Evolutionary conservation across 2,113 vertebrate genomes (phyloP).

Genomic region (Elaphurus davidianus): DNA sequence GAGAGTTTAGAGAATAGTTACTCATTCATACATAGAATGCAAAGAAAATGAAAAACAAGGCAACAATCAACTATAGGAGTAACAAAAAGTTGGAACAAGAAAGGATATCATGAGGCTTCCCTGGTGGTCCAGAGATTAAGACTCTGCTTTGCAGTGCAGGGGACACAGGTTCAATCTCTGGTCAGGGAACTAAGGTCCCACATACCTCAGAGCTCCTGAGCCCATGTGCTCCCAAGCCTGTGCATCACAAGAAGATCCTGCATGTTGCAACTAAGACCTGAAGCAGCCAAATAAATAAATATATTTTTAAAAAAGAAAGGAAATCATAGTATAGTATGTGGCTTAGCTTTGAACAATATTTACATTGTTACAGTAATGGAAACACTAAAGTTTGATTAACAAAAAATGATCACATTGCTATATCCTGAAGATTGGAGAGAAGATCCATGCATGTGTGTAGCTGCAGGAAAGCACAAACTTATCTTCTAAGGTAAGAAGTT

Average conservation of each 20-base stretch:
- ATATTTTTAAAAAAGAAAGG: not conserved
- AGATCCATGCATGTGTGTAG: accelerated
- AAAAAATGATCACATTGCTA: not conserved
- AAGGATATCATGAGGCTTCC: not conserved
- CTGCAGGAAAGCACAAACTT: not conserved
- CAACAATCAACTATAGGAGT: not conserved
- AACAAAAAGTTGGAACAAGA: not conserved
- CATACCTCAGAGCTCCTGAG: not conserved
- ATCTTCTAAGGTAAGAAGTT: not conserved
- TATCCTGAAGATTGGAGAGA: not conserved
- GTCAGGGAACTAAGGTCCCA: not conserved
- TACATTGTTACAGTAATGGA: not conserved
- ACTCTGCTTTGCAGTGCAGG: not conserved
- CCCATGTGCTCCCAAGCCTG: not conserved
- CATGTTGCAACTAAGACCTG: not conserved
- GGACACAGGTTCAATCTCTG: not conserved
- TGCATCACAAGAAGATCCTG: not conserved
- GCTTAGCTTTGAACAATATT: not conserved
- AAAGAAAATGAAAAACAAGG: not conserved
- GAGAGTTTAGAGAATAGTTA: not conserved
- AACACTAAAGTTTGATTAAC: not conserved
- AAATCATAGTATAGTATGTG: not conserved
- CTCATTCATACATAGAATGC: not conserved
- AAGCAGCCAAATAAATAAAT: not conserved
- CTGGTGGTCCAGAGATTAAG: not conserved